Evolutionary conservation across 2,113 vertebrate species (phyloP), one percentile per base, ranked within the genome.

Genomic region (Labeo rohita): DNA sequence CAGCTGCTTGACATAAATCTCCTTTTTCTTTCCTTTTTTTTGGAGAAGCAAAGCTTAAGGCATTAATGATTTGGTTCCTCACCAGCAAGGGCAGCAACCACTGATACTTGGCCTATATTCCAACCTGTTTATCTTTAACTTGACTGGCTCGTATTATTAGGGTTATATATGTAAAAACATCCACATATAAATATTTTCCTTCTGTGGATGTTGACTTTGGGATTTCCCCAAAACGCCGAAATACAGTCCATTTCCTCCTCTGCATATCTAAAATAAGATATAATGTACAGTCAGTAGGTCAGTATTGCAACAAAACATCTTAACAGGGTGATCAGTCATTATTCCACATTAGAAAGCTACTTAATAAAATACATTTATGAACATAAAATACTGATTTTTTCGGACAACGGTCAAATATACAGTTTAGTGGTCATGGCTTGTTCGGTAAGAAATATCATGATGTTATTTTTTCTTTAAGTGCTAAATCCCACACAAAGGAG

Each of bases 1-100:
- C 87, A 87, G 85, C 84, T 87, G 88, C 63, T 72, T 85, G 89
- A 72, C 54, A 86, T 86, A 88, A 87, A 88, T 88, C 75, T 84
- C 15, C 47, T 12, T 50, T 47, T 43, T 72, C 73, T 66, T 59
- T 39, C 47, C 36, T 75, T 56, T 34, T 80, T 85, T 82, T 13
- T 34, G 10, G 28, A 82, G 68, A 70, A 34, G 12, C 36, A 52
- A 72, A 85, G 73, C 43, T 74, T 73, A 52, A 68, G 77, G 54
- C 36, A 68, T 68, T 28, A 80, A 84, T 81, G 7, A 77, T 76
- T 83, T 89, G 66, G 73, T 86, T 49, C 54, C 8, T 66, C 34
- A 34, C 2, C 59, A 63, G 56, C 21, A 65, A 28, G 54, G 59
- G 47, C 61, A 78, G 50, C 18, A 43, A 83, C 75, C 72, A 6